phyloP scores from a whole-genome alignment of 2,113 vertebrate species.

The Gobius niger region DNA sequence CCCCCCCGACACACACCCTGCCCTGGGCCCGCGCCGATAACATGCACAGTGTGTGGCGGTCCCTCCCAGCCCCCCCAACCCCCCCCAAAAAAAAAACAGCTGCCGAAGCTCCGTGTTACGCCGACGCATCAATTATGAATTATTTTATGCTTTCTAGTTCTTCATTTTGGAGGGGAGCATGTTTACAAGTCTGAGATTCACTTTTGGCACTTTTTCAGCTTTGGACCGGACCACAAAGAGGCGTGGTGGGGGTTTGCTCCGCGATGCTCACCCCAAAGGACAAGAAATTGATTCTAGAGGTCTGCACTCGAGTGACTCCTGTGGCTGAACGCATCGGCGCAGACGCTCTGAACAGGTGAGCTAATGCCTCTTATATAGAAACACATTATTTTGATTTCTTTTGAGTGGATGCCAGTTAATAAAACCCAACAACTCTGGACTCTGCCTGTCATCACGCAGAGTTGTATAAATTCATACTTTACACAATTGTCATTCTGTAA shows the following conservation, averaged over 20 bases:
- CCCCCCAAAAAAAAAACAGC: background rate
- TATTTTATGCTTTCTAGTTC: background rate
- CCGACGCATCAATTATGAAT: slow-evolving; percentile 5
- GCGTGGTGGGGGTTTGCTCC: background rate
- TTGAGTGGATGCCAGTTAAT: no score
- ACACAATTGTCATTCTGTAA: no score
- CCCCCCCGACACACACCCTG: slow-evolving; percentile 35
- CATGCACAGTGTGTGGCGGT: background rate
- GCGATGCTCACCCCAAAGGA: slow-evolving; percentile 72
- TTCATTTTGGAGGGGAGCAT: background rate
- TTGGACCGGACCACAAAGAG: background rate
- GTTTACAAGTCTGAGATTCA: background rate
- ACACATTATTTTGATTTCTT: no score
- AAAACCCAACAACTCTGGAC: no score
- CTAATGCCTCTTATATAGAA: no score
- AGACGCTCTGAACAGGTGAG: slow-evolving; percentile 75
- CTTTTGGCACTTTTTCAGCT: background rate
- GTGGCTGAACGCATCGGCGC: slow-evolving; percentile 73
- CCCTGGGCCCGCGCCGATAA: slow-evolving; percentile 53
- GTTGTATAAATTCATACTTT: no score
- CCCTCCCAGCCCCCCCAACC: background rate
- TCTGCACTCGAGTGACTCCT: slow-evolving; percentile 64
- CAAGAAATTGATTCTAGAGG: slow-evolving; percentile 64
- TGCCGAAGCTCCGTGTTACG: background rate
- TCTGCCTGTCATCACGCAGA: no score